Percentiles rank a stretch among this genome's conserved stretches.
Conservation (phyloP, 2,888 invertebrate species). For the Himalopsyche kuldschensis region DNA sequence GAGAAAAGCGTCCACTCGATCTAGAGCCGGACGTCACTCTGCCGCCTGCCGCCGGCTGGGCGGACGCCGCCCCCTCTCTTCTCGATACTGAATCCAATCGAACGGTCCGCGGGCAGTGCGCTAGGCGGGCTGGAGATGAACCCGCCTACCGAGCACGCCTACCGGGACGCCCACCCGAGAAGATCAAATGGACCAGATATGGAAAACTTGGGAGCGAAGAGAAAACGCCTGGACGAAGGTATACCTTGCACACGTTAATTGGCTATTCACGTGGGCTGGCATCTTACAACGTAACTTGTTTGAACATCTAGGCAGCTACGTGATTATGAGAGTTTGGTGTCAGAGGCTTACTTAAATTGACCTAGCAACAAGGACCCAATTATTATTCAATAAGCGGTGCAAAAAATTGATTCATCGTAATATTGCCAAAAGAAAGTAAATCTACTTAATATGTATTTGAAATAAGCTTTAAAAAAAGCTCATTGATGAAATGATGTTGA, state of each 20-base stretch:
- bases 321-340: background rate
- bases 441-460: no score
- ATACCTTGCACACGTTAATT: slow-evolving; percentile 17
- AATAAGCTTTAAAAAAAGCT: no score
- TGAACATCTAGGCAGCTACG: background rate
- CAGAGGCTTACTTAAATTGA: background rate
- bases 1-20: slow-evolving; percentile 9
- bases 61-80: slow-evolving; percentile 21
- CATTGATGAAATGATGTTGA: no score
- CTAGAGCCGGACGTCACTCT: slow-evolving; percentile 23
- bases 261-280: slow-evolving; percentile 16
- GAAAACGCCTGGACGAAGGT: background rate
- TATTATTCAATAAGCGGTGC: background rate
- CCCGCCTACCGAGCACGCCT: slow-evolving; percentile 28
- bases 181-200: slow-evolving; percentile 15
- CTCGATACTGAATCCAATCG: slow-evolving; percentile 20
- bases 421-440: no score
- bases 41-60: slow-evolving; percentile 20
- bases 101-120: background rate
- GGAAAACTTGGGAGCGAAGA: slow-evolving; percentile 10
- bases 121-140: slow-evolving; percentile 6
- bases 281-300: slow-evolving; percentile 6
- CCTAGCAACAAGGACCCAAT: background rate
- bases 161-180: slow-evolving; percentile 5
- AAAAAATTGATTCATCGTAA: background rate